phyloP scores from a whole-genome alignment of 1,140 invertebrate species.

The Trypoxylus dichotomus region DNA sequence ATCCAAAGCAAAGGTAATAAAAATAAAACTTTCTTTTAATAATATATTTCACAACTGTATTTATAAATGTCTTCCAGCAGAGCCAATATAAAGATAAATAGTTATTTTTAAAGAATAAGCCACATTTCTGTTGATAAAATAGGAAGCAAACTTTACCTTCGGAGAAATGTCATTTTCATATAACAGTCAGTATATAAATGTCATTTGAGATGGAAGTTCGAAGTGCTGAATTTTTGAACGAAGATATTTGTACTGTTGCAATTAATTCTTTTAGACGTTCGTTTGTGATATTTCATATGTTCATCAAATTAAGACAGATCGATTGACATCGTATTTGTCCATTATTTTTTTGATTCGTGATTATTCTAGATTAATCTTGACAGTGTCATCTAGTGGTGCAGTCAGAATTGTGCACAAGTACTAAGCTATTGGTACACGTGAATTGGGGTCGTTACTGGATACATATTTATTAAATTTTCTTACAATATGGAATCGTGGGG shows the following conservation, averaged over 20 bases:
- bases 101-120: background rate
- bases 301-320: constrained; percentile 12
- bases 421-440: constrained; percentile 46
- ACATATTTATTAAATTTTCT: constrained; percentile 32
- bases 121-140: background rate
- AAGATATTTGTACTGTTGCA: background rate
- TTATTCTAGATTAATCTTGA: constrained; percentile 21
- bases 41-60: too few species aligned
- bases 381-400: constrained; percentile 40
- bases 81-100: background rate
- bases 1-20: too few species aligned
- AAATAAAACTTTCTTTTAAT: too few species aligned
- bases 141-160: background rate
- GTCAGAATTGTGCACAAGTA: constrained; percentile 30
- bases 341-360: background rate
- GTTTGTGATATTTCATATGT: background rate
- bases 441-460: constrained; percentile 40
- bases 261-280: background rate
- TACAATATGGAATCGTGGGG: constrained; percentile 51
- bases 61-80: too few species aligned
- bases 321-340: constrained; percentile 21
- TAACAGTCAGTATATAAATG: constrained; percentile 9
- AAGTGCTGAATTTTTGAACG: constrained; percentile 16
- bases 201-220: constrained; percentile 28
- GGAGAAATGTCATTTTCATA: background rate